phyloP scores from a whole-genome alignment of 2,888 invertebrate genomes.

The Acholoe squamosa region DNA sequence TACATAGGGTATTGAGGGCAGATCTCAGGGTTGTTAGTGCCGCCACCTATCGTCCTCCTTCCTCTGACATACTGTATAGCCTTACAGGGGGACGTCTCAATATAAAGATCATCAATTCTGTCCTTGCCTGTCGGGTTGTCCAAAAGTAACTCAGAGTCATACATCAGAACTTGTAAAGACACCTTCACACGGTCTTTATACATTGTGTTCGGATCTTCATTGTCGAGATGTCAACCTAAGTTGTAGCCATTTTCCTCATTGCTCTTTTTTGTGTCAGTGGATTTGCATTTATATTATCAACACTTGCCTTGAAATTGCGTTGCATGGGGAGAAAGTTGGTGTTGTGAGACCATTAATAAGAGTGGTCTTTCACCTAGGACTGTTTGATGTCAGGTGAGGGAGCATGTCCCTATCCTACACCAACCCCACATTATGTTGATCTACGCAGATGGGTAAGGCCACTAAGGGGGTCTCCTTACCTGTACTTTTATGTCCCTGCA shows the following conservation, averaged over 20 bases:
- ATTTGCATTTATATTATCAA: conserved; percentile 1
- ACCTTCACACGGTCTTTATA: not conserved
- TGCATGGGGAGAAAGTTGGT: too few species aligned
- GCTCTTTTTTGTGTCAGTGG: not conserved
- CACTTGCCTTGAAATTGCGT: too few species aligned
- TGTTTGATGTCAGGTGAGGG: too few species aligned
- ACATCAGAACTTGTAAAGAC: conserved; percentile 12
- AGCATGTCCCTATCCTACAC: too few species aligned
- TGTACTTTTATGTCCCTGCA: too few species aligned
- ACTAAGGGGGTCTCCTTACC: too few species aligned
- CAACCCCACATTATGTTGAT: too few species aligned
- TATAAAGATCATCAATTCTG: conserved; percentile 34
- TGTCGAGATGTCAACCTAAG: conserved; percentile 9
- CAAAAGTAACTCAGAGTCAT: not conserved
- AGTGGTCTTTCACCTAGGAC: too few species aligned
- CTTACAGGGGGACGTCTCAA: not conserved
- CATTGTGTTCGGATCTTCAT: not conserved
- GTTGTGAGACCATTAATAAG: too few species aligned
- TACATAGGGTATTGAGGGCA: not conserved
- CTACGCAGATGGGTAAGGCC: too few species aligned
- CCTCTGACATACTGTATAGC: not conserved
- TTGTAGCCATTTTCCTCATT: not conserved
- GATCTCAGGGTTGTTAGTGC: conserved; percentile 14
- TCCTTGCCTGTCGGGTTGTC: not conserved
- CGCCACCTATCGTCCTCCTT: not conserved